Evolutionary conservation across 2,797 vertebrate species (phyloP), one percentile per base, ranked within the genome.

Genomic region (Lycodopsis pacificus): DNA sequence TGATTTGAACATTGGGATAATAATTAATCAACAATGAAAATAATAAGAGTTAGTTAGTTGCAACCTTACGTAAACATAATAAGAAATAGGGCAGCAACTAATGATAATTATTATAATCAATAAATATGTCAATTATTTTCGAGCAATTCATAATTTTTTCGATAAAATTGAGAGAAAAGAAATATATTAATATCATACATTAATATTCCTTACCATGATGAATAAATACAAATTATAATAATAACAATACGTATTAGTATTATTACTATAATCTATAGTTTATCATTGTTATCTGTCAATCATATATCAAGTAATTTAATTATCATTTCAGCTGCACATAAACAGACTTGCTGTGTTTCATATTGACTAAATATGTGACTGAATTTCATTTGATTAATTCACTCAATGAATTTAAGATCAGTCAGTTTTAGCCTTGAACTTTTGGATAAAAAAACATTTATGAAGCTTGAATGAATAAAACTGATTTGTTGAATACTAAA

Each of bases 381-480:
- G 32, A 14, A 56, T 27, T 32, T 10, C 8, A 65, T 69, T 27
- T 6, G 1, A 54, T 22, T 20, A 1, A 65, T 51, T 19, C 25
- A 19, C 30, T 34, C 1, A 25, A n/a, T 30, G 9, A 13, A 65
- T 54, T 63, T 4, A 19, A 36, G 3, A 61, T 32, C 8, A 67
- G 13, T 32, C 19, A 64, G 15, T 15, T 57, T 57, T 15, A 13
- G 53, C 8, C 32, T 32, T 56, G 4, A 63, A 25, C 10, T 17
- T 56, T 20, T 11, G 30, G 17, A 48, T 40, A 17, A 19, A 66
- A 69, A 49, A 15, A 69, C 22, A 63, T 65, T 54, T 30, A 14
- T 48, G 20, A 46, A 22, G 12, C 42, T 66, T 57, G 15, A 77
- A 63, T 71, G 25, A 74, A 71, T 75, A 14, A 38, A 56, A 7